phyloP scores from a whole-genome alignment of 2,888 invertebrate genomes.

The Caenorhabditis sulstoni region DNA sequence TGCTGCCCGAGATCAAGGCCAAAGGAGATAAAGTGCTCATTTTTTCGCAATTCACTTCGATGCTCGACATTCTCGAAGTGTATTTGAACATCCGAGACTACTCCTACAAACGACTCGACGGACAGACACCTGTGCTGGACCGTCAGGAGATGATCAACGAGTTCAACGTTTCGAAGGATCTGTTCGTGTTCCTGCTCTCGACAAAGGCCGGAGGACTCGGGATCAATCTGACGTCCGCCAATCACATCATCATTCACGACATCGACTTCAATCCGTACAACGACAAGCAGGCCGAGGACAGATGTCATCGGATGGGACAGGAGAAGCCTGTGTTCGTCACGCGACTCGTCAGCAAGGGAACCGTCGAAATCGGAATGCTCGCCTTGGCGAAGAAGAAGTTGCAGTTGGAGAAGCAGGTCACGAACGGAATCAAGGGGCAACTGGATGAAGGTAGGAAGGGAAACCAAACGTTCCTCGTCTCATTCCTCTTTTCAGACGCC shows the following conservation, averaged over 20 bases:
- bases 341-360: slow-evolving; percentile 88
- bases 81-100: slow-evolving; percentile 88
- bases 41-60: slow-evolving; percentile 96
- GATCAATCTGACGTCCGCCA: slow-evolving; percentile 94
- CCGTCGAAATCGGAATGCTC: slow-evolving; percentile 86
- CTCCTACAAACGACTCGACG: slow-evolving; percentile 90
- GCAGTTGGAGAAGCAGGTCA: slow-evolving; percentile 91
- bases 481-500: slow-evolving; percentile 36
- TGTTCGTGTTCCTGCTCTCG: slow-evolving; percentile 74
- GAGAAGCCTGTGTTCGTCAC: slow-evolving; percentile 86
- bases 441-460: slow-evolving; percentile 61
- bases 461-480: neutral
- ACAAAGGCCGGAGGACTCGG: slow-evolving; percentile 92
- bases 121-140: slow-evolving; percentile 90
- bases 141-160: slow-evolving; percentile 93
- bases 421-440: slow-evolving; percentile 81
- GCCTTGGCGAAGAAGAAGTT: slow-evolving; percentile 93
- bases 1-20: slow-evolving; percentile 84
- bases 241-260: slow-evolving; percentile 96
- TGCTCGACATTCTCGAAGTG: slow-evolving; percentile 93
- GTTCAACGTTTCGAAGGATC: slow-evolving; percentile 85
- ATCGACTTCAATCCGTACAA: slow-evolving; percentile 99
- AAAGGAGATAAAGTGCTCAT: slow-evolving; percentile 87
- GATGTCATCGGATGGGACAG: slow-evolving; percentile 78
- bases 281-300: slow-evolving; percentile 95